Conservation (phyloP, 2,797 vertebrate genomes). For the Astyanax mexicanus region DNA sequence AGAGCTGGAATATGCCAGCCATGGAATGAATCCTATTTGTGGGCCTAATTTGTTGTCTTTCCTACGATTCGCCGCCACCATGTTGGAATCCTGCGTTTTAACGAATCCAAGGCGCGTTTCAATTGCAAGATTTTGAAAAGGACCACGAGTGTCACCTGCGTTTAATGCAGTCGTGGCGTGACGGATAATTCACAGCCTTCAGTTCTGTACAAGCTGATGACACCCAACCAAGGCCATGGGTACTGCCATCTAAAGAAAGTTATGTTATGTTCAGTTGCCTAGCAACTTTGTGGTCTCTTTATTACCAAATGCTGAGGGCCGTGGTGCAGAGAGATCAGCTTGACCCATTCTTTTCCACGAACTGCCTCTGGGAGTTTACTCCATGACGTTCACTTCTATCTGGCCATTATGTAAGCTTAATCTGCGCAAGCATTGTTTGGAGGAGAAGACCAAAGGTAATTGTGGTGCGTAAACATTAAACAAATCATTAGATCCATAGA, state of each 20-base stretch:
- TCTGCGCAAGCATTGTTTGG: background rate
- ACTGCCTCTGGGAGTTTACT: background rate
- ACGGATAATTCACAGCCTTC: background rate
- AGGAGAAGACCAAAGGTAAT: background rate
- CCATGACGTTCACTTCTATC: background rate
- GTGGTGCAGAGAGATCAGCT: background rate
- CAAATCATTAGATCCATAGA: no score
- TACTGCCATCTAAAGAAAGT: background rate
- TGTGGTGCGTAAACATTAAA: background rate
- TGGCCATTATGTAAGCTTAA: background rate
- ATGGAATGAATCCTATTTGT: background rate
- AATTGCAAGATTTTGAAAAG: no score
- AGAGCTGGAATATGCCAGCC: background rate
- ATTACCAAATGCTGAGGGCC: background rate
- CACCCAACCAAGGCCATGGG: background rate
- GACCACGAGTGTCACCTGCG: background rate
- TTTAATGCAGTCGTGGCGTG: background rate
- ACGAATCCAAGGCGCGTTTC: background rate
- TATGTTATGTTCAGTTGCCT: conserved; percentile 31
- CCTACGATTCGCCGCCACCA: background rate
- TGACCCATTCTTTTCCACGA: background rate
- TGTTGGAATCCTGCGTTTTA: background rate
- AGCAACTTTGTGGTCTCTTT: conserved; percentile 22
- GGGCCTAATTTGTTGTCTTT: background rate
- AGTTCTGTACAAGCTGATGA: conserved; percentile 3